Conservation (phyloP, 2,888 invertebrate species). For the Idaea dimidiata region DNA sequence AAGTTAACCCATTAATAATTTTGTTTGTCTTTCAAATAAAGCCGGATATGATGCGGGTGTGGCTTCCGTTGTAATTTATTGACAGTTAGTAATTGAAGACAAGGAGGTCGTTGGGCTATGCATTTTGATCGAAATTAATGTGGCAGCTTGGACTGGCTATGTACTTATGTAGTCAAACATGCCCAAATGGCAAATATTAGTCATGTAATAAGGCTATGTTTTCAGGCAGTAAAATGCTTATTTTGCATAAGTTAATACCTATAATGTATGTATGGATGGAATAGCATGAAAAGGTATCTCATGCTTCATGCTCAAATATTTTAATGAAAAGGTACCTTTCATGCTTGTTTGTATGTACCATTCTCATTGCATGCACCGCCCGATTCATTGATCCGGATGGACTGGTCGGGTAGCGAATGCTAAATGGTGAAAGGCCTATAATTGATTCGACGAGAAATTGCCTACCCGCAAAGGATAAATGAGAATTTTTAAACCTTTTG, state of each 20-base stretch:
- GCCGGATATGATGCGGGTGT: slow-evolving; percentile 18
- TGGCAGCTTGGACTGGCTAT: neutral
- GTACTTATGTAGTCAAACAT: too few relatives aligned
- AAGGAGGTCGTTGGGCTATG: neutral
- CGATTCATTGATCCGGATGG: slow-evolving; percentile 32
- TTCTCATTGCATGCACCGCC: slow-evolving; percentile 21
- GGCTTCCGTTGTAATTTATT: slow-evolving; percentile 14
- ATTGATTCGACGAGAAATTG: slow-evolving; percentile 48
- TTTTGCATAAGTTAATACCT: too few relatives aligned
- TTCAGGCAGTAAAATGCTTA: too few relatives aligned
- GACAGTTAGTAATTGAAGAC: slow-evolving; percentile 12
- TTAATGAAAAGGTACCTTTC: too few relatives aligned
- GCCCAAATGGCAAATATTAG: too few relatives aligned
- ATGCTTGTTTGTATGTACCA: too few relatives aligned
- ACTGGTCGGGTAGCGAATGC: slow-evolving; percentile 21
- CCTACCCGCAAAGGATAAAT: slow-evolving; percentile 38
- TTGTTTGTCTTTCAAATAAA: slow-evolving; percentile 33
- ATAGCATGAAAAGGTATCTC: too few relatives aligned
- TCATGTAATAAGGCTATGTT: too few relatives aligned
- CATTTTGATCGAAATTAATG: neutral
- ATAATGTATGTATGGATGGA: too few relatives aligned
- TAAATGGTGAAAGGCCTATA: slow-evolving; percentile 36
- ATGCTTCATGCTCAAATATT: too few relatives aligned
- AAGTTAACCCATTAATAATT: slow-evolving; percentile 33
- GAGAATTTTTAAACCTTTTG: slow-evolving; percentile 46